Conservation (phyloP, 2,113 vertebrate species). For the Oostethus manadensis region DNA sequence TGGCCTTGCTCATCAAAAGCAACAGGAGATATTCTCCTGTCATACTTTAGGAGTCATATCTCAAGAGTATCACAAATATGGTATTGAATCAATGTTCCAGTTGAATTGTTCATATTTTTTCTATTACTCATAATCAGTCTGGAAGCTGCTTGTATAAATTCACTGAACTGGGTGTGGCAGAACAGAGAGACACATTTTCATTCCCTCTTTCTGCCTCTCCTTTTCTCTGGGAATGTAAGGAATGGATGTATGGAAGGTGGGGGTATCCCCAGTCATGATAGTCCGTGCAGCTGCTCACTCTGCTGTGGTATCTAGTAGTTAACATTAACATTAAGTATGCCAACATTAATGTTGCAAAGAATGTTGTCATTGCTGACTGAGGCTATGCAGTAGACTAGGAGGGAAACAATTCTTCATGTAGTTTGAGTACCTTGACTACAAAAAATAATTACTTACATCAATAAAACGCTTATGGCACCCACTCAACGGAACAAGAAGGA, state of each 20-base stretch:
- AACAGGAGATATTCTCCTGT: background rate
- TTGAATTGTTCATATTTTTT: constrained; percentile 16
- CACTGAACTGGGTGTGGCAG: constrained; percentile 43
- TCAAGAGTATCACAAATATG: constrained; percentile 3
- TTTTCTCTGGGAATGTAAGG: constrained; percentile 47
- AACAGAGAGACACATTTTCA: constrained; percentile 4
- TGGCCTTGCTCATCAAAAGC: background rate
- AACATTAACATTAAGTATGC: constrained; percentile 1
- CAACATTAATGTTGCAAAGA: constrained; percentile 2
- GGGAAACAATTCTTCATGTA: too few species aligned
- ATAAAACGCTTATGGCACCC: too few species aligned
- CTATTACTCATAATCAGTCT: constrained; percentile 19
- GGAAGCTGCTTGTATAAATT: constrained; percentile 2
- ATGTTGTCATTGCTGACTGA: background rate
- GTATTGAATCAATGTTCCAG: background rate
- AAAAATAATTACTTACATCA: too few species aligned
- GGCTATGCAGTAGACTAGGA: background rate
- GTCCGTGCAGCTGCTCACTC: constrained; percentile 29
- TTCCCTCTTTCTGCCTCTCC: constrained; percentile 5
- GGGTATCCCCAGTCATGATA: constrained; percentile 43
- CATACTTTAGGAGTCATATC: background rate
- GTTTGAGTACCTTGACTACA: too few species aligned
- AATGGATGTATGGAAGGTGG: constrained; percentile 44
- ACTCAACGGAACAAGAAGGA: too few species aligned
- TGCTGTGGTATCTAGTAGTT: constrained; percentile 1